Evolutionary conservation across 2,888 invertebrate species (phyloP), one percentile per base, ranked within the genome.

Genomic region (Leptarthrus brevirostris): DNA sequence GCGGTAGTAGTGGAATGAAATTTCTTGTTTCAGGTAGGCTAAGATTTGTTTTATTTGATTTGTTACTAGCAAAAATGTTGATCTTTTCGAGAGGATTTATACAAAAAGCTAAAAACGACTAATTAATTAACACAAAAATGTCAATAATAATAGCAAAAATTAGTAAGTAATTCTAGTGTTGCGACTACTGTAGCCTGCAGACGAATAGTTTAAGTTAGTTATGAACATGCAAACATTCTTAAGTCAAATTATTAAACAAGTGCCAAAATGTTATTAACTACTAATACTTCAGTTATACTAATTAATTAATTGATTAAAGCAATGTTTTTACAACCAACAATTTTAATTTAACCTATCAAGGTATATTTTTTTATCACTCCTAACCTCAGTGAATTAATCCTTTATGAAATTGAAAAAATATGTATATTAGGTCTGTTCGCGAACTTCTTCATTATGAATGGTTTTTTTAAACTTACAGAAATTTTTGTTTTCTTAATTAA

Each of bases 211-310:
- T 61, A 61, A 61, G 61, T 18, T 16, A 61, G 36, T 40, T 56
- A 22, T 61, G 18, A 12, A 61, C 34, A 36, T 10, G 40, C 12
- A 20, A 36, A 34, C 34, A 61, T 22, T 61, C 40, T 61, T 44
- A 54, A 54, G 36, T 54, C 49, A 71, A 54, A 40, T 40, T 54
- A 71, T 73, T 61, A 73, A 75, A 73, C 75, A 75, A 75, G 75
- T 75, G 75, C 75, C 75, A 75, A 75, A 75, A 75, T 75, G 75
- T 75, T 75, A 75, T 75, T 75, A 73, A 75, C 70, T 71, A 73
- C 64, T 69, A 73, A 75, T 69, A 26, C 49, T 40, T 69, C 44
- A 24, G 49, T 69, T 69, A 34, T 52, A 69, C 22, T 26, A 52
- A 49, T 69, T 69, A 49, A 49, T 52, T 66, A 66, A 66, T n/a